Base-by-base conservation (phyloP, 1,140 invertebrate genomes). In the Apis florea region DNA sequence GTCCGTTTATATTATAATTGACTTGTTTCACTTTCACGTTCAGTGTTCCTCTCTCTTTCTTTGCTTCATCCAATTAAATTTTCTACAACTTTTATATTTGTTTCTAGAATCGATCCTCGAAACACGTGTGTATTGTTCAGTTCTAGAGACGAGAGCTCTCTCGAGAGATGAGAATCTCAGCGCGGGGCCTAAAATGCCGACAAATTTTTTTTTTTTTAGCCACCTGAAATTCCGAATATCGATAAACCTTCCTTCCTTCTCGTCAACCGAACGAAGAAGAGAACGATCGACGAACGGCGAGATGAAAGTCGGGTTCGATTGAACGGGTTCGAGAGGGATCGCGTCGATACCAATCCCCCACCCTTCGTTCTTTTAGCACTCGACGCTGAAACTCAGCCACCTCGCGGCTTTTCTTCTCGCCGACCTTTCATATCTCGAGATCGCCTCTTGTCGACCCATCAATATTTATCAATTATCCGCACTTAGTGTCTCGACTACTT, bases 291-390 rank as follows among this genome's bases (percentile, higher is more conserved):
- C 69, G 61, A 21, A 31, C 21, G 49, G 21, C 40, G 73, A 74
- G 82, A 84, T 78, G 78, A 84, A 87, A 86, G 85, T 87, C 77
- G 68, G 54, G 6, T 54, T 75, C 78, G 82, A 88, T 88, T 84
- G 84, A 88, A 88, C 85, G 67, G 67, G 78, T 88, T 75, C 82
- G 31, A 40, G 31, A 40, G 31, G 31, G 31, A 40, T 40, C 31
- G 31, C 31, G 6, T 6, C 31, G 31, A 40, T 40, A 40, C 31
- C 31, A 40, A 40, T 40, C 68, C 49, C 51, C 2, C 59, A 0
- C 24, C 26, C 3, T 21, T 9, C 24, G n/a, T 56, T 40, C 51
- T 74, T 71, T 80, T 74, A 75, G 61, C 58, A 47, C 47, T 75
- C 53, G 24, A 40, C 56, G 63, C 19, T 75, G 47, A 63, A 63